A percentile compares a stretch with the other conserved stretches of the same genome.
Evolutionary conservation across 2,888 invertebrate species (phyloP).

Genomic region (Liopterus haemorrhoidalis): DNA sequence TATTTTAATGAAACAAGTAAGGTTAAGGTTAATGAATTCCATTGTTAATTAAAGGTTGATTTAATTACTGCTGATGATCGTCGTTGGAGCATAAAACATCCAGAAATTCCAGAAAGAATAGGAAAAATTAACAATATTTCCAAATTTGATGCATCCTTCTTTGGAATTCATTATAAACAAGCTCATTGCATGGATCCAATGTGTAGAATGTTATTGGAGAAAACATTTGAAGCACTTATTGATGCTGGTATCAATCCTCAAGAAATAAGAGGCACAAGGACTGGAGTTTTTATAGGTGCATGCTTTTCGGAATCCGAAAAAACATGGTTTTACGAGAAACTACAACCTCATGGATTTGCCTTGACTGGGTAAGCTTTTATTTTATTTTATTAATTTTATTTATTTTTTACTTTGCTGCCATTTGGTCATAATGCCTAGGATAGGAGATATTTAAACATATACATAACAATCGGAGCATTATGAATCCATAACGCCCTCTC

Average conservation of each 20-base stretch:
- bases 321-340: conserved; percentile 64
- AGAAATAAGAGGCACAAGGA: conserved; percentile 62
- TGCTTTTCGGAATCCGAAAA: conserved; percentile 74
- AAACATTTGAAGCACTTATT: conserved; percentile 54
- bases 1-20: too few relatives aligned
- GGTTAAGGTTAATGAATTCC: too few relatives aligned
- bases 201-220: conserved; percentile 55
- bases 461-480: too few relatives aligned
- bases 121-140: conserved; percentile 56
- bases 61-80: conserved; percentile 50
- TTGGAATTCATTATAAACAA: conserved; percentile 69
- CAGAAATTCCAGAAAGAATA: conserved; percentile 62
- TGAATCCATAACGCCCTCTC: too few relatives aligned
- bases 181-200: conserved; percentile 53
- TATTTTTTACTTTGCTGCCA: too few relatives aligned
- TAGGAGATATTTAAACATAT: too few relatives aligned
- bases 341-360: conserved; percentile 54
- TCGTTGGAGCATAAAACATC: conserved; percentile 49
- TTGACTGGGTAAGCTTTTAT: conserved; percentile 49
- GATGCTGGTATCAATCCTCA: conserved; percentile 64
- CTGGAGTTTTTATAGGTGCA: conserved; percentile 74
- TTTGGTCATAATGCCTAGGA: too few relatives aligned
- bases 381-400: too few relatives aligned
- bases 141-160: conserved; percentile 72
- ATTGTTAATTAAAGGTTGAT: too few relatives aligned